A percentile compares a stretch with the other conserved stretches of the same genome.
These are phyloP conservation scores for Pogonomyrmex californicus DNA, from an alignment of 1,140 invertebrate species.

Conservation along the genomic window DNA sequence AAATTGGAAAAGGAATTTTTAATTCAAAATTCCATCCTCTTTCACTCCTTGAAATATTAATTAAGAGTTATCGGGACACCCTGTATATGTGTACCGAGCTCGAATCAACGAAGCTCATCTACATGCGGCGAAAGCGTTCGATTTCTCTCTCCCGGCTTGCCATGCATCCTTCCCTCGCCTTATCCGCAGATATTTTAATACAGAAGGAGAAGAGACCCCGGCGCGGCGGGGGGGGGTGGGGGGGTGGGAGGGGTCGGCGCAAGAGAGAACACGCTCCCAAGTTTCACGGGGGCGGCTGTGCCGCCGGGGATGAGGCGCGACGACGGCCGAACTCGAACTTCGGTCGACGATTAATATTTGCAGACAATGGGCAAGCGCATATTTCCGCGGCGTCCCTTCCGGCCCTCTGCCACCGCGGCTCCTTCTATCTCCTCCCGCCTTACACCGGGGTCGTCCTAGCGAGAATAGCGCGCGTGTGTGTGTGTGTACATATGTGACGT, in stretches of 20 bases:
- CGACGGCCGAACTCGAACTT: slow-evolving; percentile 71
- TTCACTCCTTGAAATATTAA: too few species aligned
- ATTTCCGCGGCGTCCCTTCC: slow-evolving; percentile 72
- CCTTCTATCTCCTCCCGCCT: slow-evolving; percentile 15
- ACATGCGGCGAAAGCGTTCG: slow-evolving; percentile 33
- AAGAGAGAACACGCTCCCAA: slow-evolving; percentile 44
- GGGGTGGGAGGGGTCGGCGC: not conserved
- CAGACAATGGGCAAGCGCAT: slow-evolving; percentile 77
- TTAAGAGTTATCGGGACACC: too few species aligned
- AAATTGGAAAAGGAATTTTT: too few species aligned
- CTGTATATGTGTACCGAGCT: not conserved
- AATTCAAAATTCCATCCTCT: too few species aligned
- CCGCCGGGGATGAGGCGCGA: slow-evolving; percentile 9
- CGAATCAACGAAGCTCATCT: slow-evolving; percentile 1
- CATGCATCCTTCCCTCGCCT: not conserved
- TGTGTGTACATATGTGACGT: too few species aligned
- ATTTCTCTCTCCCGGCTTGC: not conserved
- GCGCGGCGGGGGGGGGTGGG: too few species aligned
- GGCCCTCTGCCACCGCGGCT: not conserved
- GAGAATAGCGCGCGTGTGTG: not conserved
- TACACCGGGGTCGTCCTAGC: slow-evolving; percentile 3
- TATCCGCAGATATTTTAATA: slow-evolving; percentile 28
- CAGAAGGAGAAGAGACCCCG: not conserved
- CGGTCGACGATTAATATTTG: slow-evolving; percentile 79
- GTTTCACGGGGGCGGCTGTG: slow-evolving; percentile 30